Evolutionary conservation across 2,113 vertebrate species (phyloP).

Genomic region (Potamarius usumacintae): DNA sequence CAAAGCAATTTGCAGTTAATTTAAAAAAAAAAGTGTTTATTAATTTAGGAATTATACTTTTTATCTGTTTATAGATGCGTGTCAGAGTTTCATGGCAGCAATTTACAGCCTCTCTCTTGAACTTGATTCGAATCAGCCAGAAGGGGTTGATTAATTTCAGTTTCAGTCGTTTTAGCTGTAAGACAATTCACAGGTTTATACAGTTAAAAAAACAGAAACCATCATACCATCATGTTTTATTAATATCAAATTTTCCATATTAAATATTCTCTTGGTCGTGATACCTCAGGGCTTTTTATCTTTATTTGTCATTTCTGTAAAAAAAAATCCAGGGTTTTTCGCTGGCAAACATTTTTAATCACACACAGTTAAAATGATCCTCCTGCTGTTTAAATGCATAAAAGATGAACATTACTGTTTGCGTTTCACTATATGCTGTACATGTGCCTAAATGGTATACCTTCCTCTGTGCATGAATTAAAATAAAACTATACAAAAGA

Average conservation of each 20-base stretch:
- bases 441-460: background rate
- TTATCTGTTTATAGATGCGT: background rate
- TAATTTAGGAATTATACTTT: background rate
- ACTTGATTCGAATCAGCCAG: background rate
- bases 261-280: background rate
- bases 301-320: conserved; percentile 42
- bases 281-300: conserved; percentile 8
- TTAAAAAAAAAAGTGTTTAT: background rate
- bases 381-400: background rate
- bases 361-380: conserved; percentile 36
- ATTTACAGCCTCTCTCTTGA: background rate
- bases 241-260: background rate
- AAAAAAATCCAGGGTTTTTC: conserved; percentile 38
- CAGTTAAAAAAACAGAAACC: background rate
- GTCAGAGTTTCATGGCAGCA: background rate
- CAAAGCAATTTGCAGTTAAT: background rate
- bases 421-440: background rate
- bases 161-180: background rate
- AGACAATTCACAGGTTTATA: background rate
- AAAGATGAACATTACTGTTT: background rate
- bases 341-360: conserved; percentile 17
- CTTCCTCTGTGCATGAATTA: background rate
- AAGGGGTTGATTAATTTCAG: background rate
- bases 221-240: background rate
- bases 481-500: background rate